Base-by-base conservation (phyloP, 2,888 invertebrate species). In the Rotaria macrura region DNA sequence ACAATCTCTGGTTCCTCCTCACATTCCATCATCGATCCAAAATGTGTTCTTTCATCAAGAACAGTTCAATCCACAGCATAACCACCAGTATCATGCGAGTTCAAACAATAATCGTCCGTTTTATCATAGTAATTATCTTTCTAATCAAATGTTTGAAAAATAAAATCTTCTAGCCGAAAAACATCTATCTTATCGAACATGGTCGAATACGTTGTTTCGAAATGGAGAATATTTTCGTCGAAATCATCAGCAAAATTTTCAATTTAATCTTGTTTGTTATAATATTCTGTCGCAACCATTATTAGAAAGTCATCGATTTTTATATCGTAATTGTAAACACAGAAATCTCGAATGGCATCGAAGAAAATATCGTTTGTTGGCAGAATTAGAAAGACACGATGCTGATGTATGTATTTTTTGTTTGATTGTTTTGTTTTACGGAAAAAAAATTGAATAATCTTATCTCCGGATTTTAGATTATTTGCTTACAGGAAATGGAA, bases 401-500 rank as follows among this genome's bases (percentile, higher is more conserved):
- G 93, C 94, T 87, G 94, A 94, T 91, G 93, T 94, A 91, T 91
- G 89, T 87, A 55, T 65, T 40, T 12, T 83, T 25, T 43, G 40
- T 10, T n/a, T n/a, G n/a, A n/a, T n/a, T n/a, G n/a, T 52, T 17
- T 43, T 25, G 29, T 34, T 74, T 34, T 29, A 14, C 17, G 47
- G 23, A 54, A 12, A 25, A 83, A 20, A 25, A 83, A n/a, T 52
- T 72, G 57, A 6, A 85, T n/a, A 12, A 85, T n/a, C 10, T 54
- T 83, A 34, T 25, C 2, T 85, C 40, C 88, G 87, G 87, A 87
- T 92, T 92, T 84, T 91, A 95, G 95, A 93, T 95, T 87, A 89
- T 95, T 86, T 95, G 95, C 89, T 91, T 97, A 14, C 97, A 97
- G 93, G 97, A 97, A 93, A 94, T 97, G 84, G 94, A 96, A 91